Evolutionary conservation across 2,888 invertebrate species (phyloP), one percentile per base, ranked within the genome.

Genomic region (Argyresthia albistria): DNA sequence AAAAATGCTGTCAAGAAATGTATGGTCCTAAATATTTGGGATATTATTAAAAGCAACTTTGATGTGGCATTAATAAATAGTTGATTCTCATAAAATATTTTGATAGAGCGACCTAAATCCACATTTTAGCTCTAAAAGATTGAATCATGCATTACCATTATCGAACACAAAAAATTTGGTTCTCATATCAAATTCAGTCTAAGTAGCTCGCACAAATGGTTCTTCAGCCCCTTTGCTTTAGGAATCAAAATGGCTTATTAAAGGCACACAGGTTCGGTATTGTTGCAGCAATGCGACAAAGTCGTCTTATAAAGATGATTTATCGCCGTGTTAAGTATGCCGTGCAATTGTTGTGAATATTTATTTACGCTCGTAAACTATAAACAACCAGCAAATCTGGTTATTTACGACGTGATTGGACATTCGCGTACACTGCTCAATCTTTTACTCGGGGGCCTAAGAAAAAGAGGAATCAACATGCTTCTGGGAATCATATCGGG

Each of bases 301-400:
- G 78, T 83, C 83, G 69, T 76, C 79, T 81, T 86, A 84, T 80
- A 81, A 80, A 82, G 67, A 82, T 86, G 86, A 86, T 84, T 81
- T 84, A 84, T 82, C 62, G 58, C 54, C 72, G 76, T 82, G 87
- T 84, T 86, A 86, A 87, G 84, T 86, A 84, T 76, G 74, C 79
- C 71, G 71, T 73, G 78, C 84, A 82, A 87, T 86, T 86, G 86
- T 83, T 82, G 80, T 74, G 77, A 76, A 82, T 83, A 82, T 84
- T 86, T 84, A 86, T 86, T 83, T 81, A 73, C 73, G 69, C 80
- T 81, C 78, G 76, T 81, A 79, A 82, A 81, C 77, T 83, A 80
- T 83, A 84, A 84, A 83, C 82, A 84, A 80, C 78, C 73, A 76
- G 76, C 79, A 82, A 83, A 86, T 87, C 86, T 82, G 73, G 73